A percentile compares a stretch with the other conserved stretches of the same genome.
Conservation (phyloP, 1,140 invertebrate genomes). For the Anoplophora glabripennis region DNA sequence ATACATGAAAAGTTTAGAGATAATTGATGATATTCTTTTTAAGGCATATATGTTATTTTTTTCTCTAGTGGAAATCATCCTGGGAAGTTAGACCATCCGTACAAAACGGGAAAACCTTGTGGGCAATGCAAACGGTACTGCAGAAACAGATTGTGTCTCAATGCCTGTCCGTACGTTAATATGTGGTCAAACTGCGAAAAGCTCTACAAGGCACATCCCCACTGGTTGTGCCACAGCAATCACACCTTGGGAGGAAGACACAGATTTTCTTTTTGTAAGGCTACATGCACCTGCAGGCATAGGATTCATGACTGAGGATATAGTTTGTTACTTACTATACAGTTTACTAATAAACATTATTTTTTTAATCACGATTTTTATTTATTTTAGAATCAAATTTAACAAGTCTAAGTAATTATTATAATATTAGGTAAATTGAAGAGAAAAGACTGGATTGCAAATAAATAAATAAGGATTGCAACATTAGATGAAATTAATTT, state of each 20-base stretch:
- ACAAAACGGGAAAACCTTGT: slow-evolving; percentile 64
- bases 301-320: slow-evolving; percentile 40
- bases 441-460: no score
- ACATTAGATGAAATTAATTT: no score
- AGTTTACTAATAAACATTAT: no score
- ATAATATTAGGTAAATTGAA: no score
- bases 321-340: background rate
- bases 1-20: background rate
- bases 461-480: no score
- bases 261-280: slow-evolving; percentile 60
- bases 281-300: slow-evolving; percentile 67
- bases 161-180: slow-evolving; percentile 67
- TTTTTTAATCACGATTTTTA: no score
- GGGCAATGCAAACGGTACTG: slow-evolving; percentile 64
- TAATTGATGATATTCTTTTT: background rate
- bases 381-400: no score
- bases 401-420: no score
- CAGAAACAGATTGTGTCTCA: slow-evolving; percentile 67
- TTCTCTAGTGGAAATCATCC: slow-evolving; percentile 67
- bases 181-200: slow-evolving; percentile 71
- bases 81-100: slow-evolving; percentile 61
- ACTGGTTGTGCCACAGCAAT: slow-evolving; percentile 61
- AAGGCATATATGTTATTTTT: slow-evolving; percentile 15
- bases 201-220: slow-evolving; percentile 55
- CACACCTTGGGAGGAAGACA: slow-evolving; percentile 56